Evolutionary conservation across 2,113 vertebrate genomes (phyloP).

Genomic region (Oenanthe melanoleuca): DNA sequence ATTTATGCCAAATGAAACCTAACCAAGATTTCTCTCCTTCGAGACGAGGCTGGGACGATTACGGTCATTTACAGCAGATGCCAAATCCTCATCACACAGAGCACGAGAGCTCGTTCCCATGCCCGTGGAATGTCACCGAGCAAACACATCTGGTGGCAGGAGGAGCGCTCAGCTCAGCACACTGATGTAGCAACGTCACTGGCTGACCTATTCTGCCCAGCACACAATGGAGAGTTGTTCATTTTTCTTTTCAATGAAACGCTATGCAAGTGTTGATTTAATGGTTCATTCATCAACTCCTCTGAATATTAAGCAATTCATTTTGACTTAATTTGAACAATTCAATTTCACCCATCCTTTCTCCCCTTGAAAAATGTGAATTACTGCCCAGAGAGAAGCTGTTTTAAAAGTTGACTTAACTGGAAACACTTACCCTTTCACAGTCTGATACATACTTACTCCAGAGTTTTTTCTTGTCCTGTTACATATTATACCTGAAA

Average conservation of each 20-base stretch:
- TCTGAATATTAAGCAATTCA: constrained; percentile 63
- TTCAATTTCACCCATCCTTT: constrained; percentile 31
- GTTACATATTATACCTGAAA: neutral
- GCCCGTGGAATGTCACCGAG: neutral
- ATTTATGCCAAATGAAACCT: neutral
- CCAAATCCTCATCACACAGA: neutral
- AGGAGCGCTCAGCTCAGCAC: neutral
- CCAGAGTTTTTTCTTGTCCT: neutral
- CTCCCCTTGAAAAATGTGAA: constrained; percentile 32
- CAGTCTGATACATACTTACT: neutral
- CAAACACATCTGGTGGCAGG: neutral
- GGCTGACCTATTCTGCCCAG: neutral
- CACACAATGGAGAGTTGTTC: constrained; percentile 2
- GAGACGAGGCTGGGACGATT: neutral
- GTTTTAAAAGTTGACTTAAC: constrained; percentile 23
- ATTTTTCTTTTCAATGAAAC: constrained; percentile 46
- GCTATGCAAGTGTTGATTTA: constrained; percentile 56
- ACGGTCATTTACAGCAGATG: neutral
- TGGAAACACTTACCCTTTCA: neutral
- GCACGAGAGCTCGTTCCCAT: neutral
- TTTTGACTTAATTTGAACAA: constrained; percentile 56
- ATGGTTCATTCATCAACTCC: constrained; percentile 52
- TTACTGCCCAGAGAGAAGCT: neutral
- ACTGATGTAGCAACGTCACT: neutral
- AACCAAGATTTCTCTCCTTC: neutral